Base-by-base conservation (phyloP, 2,113 vertebrate species). In the Neopipo cinnamomea region DNA sequence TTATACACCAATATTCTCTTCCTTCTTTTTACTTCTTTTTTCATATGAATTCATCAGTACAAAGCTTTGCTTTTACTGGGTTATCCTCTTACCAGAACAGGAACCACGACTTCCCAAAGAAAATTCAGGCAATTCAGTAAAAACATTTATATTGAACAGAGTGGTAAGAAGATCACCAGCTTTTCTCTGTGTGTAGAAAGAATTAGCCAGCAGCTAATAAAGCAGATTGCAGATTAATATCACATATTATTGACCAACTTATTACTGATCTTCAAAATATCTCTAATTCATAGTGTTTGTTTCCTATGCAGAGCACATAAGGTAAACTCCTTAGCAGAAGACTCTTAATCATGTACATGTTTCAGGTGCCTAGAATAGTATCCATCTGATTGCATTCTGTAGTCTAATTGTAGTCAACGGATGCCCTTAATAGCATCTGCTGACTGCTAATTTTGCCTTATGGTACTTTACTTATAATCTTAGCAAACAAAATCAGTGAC, bases 401-500 rank as follows among this genome's bases (percentile, higher is more conserved):
- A 68, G 81, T 37, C 73, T 91, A 91, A 87, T 73, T 91, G 63
- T 80, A 90, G 87, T 31, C 75, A 94, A 67, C 2, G 14, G 59
- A 92, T 85, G 71, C 67, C 70, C 87, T 91, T 81, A 91, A 73
- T 13, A 76, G 59, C 81, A 91, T 95, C 90, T 93, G 68, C 81
- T 44, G 16, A 90, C 87, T 95, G 79, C 52, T 93, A 76, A 90
- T 96, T 94, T 95, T 96, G 59, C 81, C 85, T 83, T 77, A 58
- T 77, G 56, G 44, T 85, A 90, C 61, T 94, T 84, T 91, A 59
- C 68, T 81, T 73, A 52, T 42, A 82, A 91, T 79, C 93, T 93
- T 67, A 74, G 78, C 72, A 92, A 96, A 93, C 42, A 96, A 93
- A 97, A 96, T 59, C 88, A 94, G 55, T 77, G 62, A 46, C 58